A percentile compares a stretch with the other conserved stretches of the same genome.
Evolutionary conservation across 1,140 invertebrate species (phyloP).

Genomic region (Drosophila tristis): DNA sequence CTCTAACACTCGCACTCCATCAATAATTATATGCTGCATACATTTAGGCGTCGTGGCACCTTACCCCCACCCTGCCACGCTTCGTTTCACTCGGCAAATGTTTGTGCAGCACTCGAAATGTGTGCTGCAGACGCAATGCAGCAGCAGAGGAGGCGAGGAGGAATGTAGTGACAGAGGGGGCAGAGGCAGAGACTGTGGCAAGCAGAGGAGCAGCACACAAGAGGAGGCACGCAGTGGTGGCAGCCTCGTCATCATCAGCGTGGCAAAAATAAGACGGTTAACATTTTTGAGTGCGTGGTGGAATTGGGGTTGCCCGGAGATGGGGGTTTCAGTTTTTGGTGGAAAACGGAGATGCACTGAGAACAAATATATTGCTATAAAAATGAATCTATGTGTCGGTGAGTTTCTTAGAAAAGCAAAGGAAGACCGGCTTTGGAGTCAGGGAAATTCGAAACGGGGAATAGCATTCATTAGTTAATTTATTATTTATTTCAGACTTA

Average conservation of each 20-base stretch:
- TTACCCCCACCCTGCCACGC: slow-evolving; percentile 14
- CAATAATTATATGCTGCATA: slow-evolving; percentile 81
- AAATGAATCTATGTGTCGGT: no score
- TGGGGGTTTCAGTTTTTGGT: neutral
- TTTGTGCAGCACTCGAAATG: slow-evolving; percentile 71
- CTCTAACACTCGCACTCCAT: slow-evolving; percentile 59
- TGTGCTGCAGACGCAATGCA: slow-evolving; percentile 50
- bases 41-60: slow-evolving; percentile 56
- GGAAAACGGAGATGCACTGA: no score
- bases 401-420: no score
- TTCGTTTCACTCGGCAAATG: slow-evolving; percentile 75
- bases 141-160: neutral
- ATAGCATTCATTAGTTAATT: no score
- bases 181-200: neutral
- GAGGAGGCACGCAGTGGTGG: neutral
- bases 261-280: slow-evolving; percentile 71
- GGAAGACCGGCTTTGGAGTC: no score
- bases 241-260: slow-evolving; percentile 35
- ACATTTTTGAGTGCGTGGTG: slow-evolving; percentile 72
- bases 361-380: no score
- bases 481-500: no score
- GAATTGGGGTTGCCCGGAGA: slow-evolving; percentile 45
- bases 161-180: neutral
- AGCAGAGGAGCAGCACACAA: neutral
- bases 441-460: no score